A percentile compares a stretch with the other conserved stretches of the same genome.
Conservation (phyloP, 2,888 invertebrate species). For the Mimas tiliae region DNA sequence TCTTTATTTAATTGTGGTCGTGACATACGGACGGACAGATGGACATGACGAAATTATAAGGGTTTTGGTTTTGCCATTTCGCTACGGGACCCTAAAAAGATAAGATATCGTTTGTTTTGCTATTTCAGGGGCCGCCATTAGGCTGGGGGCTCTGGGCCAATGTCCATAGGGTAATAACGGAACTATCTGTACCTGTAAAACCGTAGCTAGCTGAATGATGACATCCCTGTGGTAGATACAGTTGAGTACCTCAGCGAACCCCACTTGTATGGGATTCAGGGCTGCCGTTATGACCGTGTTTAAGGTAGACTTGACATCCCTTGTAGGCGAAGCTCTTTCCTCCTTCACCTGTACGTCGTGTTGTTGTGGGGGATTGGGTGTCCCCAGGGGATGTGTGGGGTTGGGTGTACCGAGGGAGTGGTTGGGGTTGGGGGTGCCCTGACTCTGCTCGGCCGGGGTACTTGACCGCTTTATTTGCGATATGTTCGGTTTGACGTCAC, state of each 20-base stretch:
- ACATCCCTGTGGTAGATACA: slow-evolving; percentile 96
- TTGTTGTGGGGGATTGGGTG: slow-evolving; percentile 65
- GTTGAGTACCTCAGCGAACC: slow-evolving; percentile 92
- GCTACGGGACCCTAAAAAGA: too few species aligned
- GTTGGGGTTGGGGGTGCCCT: slow-evolving; percentile 74
- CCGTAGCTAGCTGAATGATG: slow-evolving; percentile 90
- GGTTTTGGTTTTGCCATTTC: too few species aligned
- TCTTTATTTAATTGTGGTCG: too few species aligned
- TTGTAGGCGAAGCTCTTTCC: slow-evolving; percentile 64
- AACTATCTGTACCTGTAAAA: slow-evolving; percentile 87
- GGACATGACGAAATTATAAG: too few species aligned
- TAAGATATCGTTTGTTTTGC: too few species aligned
- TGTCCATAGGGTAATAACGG: too few species aligned
- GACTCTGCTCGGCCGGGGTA: slow-evolving; percentile 73
- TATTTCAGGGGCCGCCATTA: too few species aligned
- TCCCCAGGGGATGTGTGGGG: slow-evolving; percentile 67
- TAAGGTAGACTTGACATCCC: slow-evolving; percentile 64
- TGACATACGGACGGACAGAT: too few species aligned
- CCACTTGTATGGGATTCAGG: slow-evolving; percentile 87
- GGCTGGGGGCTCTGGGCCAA: too few species aligned
- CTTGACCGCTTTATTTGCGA: slow-evolving; percentile 76
- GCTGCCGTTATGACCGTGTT: slow-evolving; percentile 68
- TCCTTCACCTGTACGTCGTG: slow-evolving; percentile 75
- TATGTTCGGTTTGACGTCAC: slow-evolving; percentile 75
- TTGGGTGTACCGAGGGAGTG: slow-evolving; percentile 75